Percentiles rank a stretch among this genome's conserved stretches.
These are phyloP conservation scores for Parthenolecanium corni DNA, from an alignment of 2,888 invertebrate species.

Conservation along the genomic window DNA sequence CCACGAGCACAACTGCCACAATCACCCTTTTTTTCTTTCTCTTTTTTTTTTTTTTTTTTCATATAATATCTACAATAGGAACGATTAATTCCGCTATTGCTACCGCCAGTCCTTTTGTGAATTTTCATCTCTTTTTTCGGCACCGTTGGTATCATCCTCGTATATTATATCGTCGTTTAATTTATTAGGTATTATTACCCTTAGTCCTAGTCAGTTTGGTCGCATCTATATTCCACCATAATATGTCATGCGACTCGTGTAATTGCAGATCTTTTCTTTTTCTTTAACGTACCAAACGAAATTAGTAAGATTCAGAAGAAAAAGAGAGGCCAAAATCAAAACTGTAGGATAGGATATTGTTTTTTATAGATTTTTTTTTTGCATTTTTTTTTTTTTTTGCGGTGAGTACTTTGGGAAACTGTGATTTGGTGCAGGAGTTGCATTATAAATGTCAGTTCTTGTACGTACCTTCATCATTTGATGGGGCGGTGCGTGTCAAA, in stretches of 20 bases:
- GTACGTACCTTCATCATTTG: too few species aligned
- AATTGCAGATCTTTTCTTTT: constrained; percentile 4
- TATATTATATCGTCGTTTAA: constrained; percentile 8
- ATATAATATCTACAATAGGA: constrained; percentile 2
- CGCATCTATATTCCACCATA: background rate
- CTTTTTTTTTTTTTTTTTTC: background rate
- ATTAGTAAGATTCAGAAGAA: background rate
- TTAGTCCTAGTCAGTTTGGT: background rate
- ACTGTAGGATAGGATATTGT: too few species aligned
- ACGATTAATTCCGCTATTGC: constrained; percentile 24
- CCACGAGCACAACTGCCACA: constrained; percentile 15
- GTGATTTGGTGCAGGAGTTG: too few species aligned
- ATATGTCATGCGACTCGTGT: constrained; percentile 4
- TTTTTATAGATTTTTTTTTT: too few species aligned
- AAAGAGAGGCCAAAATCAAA: too few species aligned
- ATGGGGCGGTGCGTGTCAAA: too few species aligned
- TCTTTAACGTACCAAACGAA: background rate
- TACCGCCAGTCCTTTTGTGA: constrained; percentile 17
- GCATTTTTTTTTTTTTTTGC: too few species aligned
- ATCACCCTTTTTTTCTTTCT: constrained; percentile 5
- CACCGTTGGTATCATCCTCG: constrained; percentile 13
- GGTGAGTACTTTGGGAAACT: too few species aligned
- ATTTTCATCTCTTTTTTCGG: constrained; percentile 10
- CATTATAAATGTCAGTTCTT: too few species aligned
- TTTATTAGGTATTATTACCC: constrained; percentile 22